These are phyloP conservation scores for Xestia c-nigrum DNA, from an alignment of 2,888 invertebrate genomes.

Conservation along the genomic window DNA sequence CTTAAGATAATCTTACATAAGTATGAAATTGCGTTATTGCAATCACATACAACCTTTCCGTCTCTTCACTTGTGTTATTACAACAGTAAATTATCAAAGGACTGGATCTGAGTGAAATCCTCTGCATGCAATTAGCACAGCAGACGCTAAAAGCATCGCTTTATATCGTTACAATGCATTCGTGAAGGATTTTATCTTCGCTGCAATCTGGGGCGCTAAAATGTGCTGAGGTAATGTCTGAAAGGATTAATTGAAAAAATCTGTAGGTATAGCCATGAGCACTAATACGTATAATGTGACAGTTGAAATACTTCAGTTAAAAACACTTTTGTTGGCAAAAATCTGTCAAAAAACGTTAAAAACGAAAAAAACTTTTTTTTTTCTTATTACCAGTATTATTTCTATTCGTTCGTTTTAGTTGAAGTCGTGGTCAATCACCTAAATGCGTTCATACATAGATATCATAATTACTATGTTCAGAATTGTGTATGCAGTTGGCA, in stretches of 20 bases:
- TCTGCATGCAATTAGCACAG: conserved; percentile 72
- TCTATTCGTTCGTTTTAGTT: no score
- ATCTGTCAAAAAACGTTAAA: not conserved
- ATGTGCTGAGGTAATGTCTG: conserved; percentile 28
- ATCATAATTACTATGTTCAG: not conserved
- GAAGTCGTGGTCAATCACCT: not conserved
- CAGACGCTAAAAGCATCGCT: conserved; percentile 73
- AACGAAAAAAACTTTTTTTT: not conserved
- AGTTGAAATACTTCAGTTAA: not conserved
- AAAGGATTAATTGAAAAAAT: conserved; percentile 3
- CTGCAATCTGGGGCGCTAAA: conserved; percentile 61
- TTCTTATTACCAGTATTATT: no score
- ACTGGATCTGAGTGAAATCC: conserved; percentile 69
- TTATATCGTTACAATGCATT: conserved; percentile 72
- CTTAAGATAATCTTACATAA: not conserved
- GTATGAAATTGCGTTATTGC: conserved; percentile 11
- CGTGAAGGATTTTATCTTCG: conserved; percentile 68
- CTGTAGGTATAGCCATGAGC: not conserved
- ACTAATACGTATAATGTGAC: not conserved
- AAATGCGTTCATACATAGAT: not conserved
- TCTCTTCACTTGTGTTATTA: conserved; percentile 45
- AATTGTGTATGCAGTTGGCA: not conserved
- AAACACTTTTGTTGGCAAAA: not conserved
- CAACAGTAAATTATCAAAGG: conserved; percentile 69
- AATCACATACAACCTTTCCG: conserved; percentile 36